Evolutionary conservation across 2,113 vertebrate species (phyloP).

Genomic region (Anarrhichthys ocellatus): DNA sequence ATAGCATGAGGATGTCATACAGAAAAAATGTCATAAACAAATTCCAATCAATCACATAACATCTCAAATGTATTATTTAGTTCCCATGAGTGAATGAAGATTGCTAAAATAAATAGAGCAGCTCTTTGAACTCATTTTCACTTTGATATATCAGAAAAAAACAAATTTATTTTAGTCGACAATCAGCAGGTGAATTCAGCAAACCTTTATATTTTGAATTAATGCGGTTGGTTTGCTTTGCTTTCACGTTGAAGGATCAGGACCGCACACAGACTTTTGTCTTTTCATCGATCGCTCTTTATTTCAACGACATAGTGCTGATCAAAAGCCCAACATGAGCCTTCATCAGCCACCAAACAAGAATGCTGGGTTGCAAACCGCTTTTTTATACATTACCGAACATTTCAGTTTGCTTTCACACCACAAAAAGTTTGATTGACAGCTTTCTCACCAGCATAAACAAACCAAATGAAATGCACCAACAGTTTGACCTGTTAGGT

Average conservation of each 20-base stretch:
- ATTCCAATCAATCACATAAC: neutral
- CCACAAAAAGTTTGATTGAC: too few relatives aligned
- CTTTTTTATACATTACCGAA: too few relatives aligned
- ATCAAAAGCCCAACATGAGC: too few relatives aligned
- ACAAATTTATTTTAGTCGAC: neutral
- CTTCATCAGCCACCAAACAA: too few relatives aligned
- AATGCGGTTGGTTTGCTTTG: neutral
- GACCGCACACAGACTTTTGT: too few relatives aligned
- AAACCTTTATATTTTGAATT: neutral
- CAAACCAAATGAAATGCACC: too few relatives aligned
- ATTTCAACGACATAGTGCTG: too few relatives aligned
- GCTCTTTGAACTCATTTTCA: neutral
- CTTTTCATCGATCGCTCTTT: too few relatives aligned
- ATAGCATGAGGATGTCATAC: neutral
- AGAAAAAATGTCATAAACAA: neutral
- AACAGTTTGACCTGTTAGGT: neutral
- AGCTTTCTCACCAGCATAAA: too few relatives aligned
- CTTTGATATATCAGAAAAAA: neutral
- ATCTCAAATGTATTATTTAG: neutral
- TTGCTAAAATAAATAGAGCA: neutral
- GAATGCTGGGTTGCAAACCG: too few relatives aligned
- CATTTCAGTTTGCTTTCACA: too few relatives aligned
- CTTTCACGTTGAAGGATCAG: neutral
- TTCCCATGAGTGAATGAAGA: neutral
- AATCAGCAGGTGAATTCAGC: neutral